These are phyloP conservation scores for Temnothorax rugatulus DNA, from an alignment of 2,888 invertebrate species.

Conservation along the genomic window DNA sequence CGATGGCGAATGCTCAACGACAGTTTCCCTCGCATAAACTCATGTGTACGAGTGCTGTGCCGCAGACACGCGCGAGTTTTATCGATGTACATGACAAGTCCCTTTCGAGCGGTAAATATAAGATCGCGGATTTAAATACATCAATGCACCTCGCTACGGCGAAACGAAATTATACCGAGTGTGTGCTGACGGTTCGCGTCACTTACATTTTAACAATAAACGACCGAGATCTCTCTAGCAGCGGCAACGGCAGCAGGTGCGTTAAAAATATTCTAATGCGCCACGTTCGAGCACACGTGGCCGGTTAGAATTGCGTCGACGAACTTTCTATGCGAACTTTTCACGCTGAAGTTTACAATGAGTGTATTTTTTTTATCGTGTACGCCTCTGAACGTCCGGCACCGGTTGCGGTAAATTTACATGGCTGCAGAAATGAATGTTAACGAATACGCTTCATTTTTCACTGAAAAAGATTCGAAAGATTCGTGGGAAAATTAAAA, in stretches of 20 bases:
- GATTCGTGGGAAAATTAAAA: slow-evolving; percentile 21
- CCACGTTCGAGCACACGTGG: neutral
- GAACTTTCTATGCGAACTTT: slow-evolving; percentile 18
- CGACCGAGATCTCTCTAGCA: neutral
- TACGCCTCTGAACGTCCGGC: slow-evolving; percentile 20
- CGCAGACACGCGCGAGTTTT: slow-evolving; percentile 22
- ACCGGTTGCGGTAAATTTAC: slow-evolving; percentile 38
- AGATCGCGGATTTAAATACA: slow-evolving; percentile 29
- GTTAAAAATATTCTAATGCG: slow-evolving; percentile 41
- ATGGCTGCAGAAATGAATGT: slow-evolving; percentile 31
- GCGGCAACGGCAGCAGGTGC: neutral
- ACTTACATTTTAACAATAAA: slow-evolving; percentile 32
- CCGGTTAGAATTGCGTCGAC: slow-evolving; percentile 19
- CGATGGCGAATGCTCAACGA: slow-evolving; percentile 3
- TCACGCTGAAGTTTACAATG: slow-evolving; percentile 43
- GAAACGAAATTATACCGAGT: slow-evolving; percentile 27
- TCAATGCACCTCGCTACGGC: neutral
- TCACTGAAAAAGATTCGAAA: slow-evolving; percentile 14
- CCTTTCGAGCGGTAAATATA: slow-evolving; percentile 25
- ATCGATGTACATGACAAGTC: slow-evolving; percentile 13
- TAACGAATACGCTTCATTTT: slow-evolving; percentile 36
- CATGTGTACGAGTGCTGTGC: neutral
- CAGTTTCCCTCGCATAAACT: slow-evolving; percentile 5
- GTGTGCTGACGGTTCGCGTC: neutral
- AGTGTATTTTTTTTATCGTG: neutral